These are phyloP conservation scores for Lasiurus borealis DNA, from an alignment of 2,113 vertebrate genomes.

Conservation along the genomic window DNA sequence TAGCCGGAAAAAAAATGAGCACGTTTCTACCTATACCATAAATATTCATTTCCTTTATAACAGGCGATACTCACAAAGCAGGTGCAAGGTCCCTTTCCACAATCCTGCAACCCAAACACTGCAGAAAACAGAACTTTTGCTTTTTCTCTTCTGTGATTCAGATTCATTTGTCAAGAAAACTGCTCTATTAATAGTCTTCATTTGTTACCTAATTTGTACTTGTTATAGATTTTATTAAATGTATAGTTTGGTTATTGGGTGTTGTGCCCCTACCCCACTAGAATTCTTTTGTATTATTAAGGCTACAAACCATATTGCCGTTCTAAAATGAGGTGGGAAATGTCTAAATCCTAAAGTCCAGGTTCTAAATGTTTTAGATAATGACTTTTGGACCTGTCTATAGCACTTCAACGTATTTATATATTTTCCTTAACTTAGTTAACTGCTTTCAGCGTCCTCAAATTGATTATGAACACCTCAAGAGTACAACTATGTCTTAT, in stretches of 20 bases:
- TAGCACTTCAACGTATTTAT: slow-evolving; percentile 26
- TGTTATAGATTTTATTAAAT: not conserved
- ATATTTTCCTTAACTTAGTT: slow-evolving; percentile 27
- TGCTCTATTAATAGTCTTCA: no score
- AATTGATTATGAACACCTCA: slow-evolving; percentile 41
- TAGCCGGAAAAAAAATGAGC: not conserved
- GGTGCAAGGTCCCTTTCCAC: not conserved
- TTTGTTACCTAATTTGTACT: slow-evolving; percentile 10
- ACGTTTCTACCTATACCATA: not conserved
- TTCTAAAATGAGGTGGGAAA: slow-evolving; percentile 1
- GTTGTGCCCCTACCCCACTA: not conserved
- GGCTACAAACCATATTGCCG: not conserved
- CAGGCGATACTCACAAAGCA: not conserved
- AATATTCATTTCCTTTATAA: slow-evolving; percentile 21
- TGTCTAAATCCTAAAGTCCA: not conserved
- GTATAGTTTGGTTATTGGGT: not conserved
- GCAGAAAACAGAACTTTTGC: slow-evolving; percentile 21
- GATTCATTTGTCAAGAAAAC: slow-evolving; percentile 31
- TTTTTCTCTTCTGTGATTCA: slow-evolving; percentile 32
- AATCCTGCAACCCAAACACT: slow-evolving; percentile 25
- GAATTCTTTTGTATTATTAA: not conserved
- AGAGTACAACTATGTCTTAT: not conserved
- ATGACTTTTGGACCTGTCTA: not conserved
- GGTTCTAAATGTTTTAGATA: slow-evolving; percentile 35
- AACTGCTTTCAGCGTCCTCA: slow-evolving; percentile 22